Conservation (phyloP, 2,888 invertebrate species). For the Melanchra persicariae region DNA sequence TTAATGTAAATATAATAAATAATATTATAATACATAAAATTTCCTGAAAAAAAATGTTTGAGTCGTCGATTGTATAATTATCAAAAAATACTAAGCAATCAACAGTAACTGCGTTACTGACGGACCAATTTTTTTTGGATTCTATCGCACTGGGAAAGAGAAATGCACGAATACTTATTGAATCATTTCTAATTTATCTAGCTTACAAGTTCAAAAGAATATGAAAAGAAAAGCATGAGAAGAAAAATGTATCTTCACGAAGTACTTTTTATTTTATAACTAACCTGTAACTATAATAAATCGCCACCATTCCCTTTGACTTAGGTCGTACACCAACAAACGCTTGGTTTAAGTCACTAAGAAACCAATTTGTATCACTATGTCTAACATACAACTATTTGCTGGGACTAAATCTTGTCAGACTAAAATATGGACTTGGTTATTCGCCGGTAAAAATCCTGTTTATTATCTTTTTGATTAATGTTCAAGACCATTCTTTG, state of each 20-base stretch:
- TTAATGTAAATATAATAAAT: too few relatives aligned
- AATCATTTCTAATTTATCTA: constrained; percentile 17
- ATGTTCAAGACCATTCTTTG: constrained; percentile 39
- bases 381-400: constrained; percentile 50
- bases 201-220: constrained; percentile 12
- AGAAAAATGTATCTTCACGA: not conserved
- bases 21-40: too few relatives aligned
- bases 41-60: too few relatives aligned
- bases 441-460: constrained; percentile 59
- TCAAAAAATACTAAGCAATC: too few relatives aligned
- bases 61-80: too few relatives aligned
- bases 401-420: constrained; percentile 44
- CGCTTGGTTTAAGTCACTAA: constrained; percentile 52
- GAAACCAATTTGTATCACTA: constrained; percentile 61
- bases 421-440: constrained; percentile 45
- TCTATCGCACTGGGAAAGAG: too few relatives aligned
- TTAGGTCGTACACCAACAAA: constrained; percentile 31
- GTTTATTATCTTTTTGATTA: constrained; percentile 49
- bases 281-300: constrained; percentile 27
- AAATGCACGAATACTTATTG: too few relatives aligned
- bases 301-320: constrained; percentile 34
- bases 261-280: constrained; percentile 20
- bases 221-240: too few relatives aligned
- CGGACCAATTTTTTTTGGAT: too few relatives aligned
- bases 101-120: too few relatives aligned